These are phyloP conservation scores for Drosophila nikananu DNA, from an alignment of 1,140 invertebrate species.

Conservation along the genomic window DNA sequence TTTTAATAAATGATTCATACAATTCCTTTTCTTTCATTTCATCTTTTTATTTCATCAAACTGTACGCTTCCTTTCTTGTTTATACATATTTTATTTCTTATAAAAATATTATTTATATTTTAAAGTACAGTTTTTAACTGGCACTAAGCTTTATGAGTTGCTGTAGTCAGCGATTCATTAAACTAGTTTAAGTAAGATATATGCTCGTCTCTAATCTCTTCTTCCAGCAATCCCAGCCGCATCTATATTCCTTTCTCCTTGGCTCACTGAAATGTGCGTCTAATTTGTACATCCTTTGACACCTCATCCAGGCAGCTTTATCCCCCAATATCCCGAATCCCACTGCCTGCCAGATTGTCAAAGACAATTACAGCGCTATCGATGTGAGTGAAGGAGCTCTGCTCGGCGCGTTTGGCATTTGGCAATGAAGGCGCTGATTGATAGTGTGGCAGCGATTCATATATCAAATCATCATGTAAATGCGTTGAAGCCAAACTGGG, in stretches of 20 bases:
- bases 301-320: constrained; percentile 12
- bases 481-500: constrained; percentile 24
- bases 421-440: constrained; percentile 65
- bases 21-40: no score
- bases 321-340: background rate
- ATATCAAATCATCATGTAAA: constrained; percentile 81
- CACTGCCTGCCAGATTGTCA: constrained; percentile 21
- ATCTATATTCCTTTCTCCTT: background rate
- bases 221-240: background rate
- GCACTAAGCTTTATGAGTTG: background rate
- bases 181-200: background rate
- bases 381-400: constrained; percentile 3
- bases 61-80: no score
- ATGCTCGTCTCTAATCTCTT: background rate
- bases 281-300: constrained; percentile 27
- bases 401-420: constrained; percentile 31
- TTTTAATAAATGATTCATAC: no score
- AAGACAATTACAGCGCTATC: constrained; percentile 56
- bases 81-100: no score
- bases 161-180: background rate
- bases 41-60: no score
- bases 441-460: constrained; percentile 68
- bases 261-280: background rate
- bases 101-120: no score
- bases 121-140: no score